phyloP scores from a whole-genome alignment of 2,797 vertebrate genomes.

The Poecilia gillii region DNA sequence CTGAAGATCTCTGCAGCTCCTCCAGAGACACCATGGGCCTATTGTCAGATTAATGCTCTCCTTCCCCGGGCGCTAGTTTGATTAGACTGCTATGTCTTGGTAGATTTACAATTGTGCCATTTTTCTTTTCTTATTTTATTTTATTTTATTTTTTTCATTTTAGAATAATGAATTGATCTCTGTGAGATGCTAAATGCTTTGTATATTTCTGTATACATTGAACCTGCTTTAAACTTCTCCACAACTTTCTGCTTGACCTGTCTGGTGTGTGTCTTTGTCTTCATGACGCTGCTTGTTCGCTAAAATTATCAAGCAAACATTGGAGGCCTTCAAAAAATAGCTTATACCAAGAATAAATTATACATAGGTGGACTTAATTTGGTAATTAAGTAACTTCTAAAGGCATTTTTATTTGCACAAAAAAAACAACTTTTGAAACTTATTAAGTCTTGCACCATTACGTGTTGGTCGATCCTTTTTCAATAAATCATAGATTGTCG shows the following conservation, averaged over 20 bases:
- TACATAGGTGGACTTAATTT: neutral
- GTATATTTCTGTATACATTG: neutral
- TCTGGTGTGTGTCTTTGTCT: neutral
- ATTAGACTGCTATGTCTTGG: neutral
- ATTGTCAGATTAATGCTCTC: neutral
- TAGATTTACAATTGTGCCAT: neutral
- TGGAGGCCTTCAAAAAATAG: neutral
- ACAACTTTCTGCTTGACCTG: neutral
- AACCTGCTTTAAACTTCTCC: neutral
- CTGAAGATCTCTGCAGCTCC: neutral
- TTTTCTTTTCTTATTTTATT: too few relatives aligned
- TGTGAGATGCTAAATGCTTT: neutral
- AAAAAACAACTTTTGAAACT: neutral
- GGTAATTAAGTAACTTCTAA: neutral
- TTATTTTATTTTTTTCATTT: neutral
- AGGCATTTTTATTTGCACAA: neutral
- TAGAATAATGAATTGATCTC: neutral
- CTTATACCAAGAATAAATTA: neutral
- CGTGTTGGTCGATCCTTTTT: neutral
- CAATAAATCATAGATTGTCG: neutral
- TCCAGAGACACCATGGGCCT: neutral
- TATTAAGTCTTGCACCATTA: neutral
- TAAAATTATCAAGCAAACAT: neutral
- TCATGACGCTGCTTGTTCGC: neutral
- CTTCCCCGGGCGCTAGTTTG: neutral